These are phyloP conservation scores for Oryzias melastigma DNA, from an alignment of 2,113 vertebrate genomes.

Conservation along the genomic window DNA sequence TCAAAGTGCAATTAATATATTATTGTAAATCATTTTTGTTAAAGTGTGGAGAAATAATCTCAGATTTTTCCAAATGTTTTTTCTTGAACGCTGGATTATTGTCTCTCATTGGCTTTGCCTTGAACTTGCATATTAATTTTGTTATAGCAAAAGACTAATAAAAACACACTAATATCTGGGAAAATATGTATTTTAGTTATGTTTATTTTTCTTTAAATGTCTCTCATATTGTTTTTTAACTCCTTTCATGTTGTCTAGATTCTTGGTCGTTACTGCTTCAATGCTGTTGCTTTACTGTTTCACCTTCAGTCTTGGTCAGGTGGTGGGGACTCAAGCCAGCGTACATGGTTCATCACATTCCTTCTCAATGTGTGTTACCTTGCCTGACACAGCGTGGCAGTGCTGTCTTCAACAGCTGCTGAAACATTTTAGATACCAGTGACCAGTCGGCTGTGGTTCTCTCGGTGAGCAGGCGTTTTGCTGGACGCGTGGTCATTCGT, in stretches of 20 bases:
- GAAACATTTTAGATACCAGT: slow-evolving; percentile 20
- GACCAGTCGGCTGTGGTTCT: slow-evolving; percentile 14
- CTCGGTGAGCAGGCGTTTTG: slow-evolving; percentile 16
- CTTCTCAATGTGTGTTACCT: slow-evolving; percentile 27
- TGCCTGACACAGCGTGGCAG: slow-evolving; percentile 37
- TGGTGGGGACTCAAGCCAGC: too few species aligned
- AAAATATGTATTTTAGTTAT: not conserved
- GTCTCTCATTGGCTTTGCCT: not conserved
- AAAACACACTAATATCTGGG: not conserved
- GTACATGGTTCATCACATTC: slow-evolving; percentile 9
- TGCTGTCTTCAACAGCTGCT: slow-evolving; percentile 18
- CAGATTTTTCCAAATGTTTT: not conserved
- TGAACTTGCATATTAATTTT: not conserved
- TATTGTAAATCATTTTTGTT: too few species aligned
- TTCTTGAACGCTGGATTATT: not conserved
- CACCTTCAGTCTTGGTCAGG: too few species aligned
- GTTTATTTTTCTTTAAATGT: not conserved
- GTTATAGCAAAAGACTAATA: slow-evolving; percentile 1
- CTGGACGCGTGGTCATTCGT: not conserved
- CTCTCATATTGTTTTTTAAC: slow-evolving; percentile 2
- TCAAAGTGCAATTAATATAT: not conserved
- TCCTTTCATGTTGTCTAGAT: too few species aligned
- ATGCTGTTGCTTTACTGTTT: too few species aligned
- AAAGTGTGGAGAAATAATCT: too few species aligned
- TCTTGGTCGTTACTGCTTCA: too few species aligned